Base-by-base conservation (phyloP, 2,888 invertebrate species). In the Andrena haemorrhoa region DNA sequence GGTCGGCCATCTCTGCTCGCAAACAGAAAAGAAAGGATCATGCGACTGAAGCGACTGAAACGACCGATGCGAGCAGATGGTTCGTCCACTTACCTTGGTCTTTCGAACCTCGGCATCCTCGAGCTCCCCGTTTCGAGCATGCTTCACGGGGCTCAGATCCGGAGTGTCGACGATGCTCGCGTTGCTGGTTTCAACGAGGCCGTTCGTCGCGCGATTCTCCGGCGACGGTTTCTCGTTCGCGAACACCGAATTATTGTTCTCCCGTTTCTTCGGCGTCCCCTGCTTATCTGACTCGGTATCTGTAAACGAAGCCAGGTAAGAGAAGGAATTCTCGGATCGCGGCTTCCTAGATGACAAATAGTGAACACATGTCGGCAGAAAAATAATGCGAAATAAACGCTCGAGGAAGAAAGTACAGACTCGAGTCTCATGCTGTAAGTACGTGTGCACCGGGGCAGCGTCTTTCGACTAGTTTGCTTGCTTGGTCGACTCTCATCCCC, bases 1-100 rank as follows among this genome's bases (percentile, higher is more conserved):
- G 2, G 95, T 95, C 1, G 96, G 96, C 94, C 95, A 96, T 88
- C 95, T 95, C 95, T 96, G 92, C 85, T 94, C 92, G 79, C 76
- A 85, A 8, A 56, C 5, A 76, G 2, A 64, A 12, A 6, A 3
- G 0, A 66, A 65, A 29, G n/a, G 56, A 12, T 41, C 16, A 41
- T 0, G 4, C 41, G 16, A 16, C 16, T 5, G 41, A 41, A 16
- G 4, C 1, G 16, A 16, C 16, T 5, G 41, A 41, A 16, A 1
- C 1, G 16, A 41, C 3, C 12, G 5, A 41, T 4, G 12, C 12
- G 0, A 12, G 56, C 23, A 23, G 12, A 26, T 2, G 5, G 1
- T 0, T 56, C 4, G 12, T 26, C 2, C 16, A 69, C 58, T 31
- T 26, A 86, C 86, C 69, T 85, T 87, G 1, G 85, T 86, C 41